Evolutionary conservation across 2,113 vertebrate species (phyloP), one percentile per base, ranked within the genome.

Genomic region (Apteryx owenii): DNA sequence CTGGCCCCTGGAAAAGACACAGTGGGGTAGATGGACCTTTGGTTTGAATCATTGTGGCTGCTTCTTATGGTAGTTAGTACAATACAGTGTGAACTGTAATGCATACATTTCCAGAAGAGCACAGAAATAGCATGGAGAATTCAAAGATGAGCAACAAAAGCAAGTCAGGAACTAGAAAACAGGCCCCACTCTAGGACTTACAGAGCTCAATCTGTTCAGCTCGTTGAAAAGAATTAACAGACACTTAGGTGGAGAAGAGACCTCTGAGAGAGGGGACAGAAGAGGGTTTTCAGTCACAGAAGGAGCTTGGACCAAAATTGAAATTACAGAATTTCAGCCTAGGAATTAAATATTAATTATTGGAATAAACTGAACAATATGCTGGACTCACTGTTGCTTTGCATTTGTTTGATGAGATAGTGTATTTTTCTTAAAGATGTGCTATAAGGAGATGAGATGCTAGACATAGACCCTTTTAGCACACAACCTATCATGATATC

Each of bases 71-170:
- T 31, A 31, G 16, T 58, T 18, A 94, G 81, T 50, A 94, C 87
- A 87, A 91, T 48, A 51, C 8, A 64, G 28, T 1, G 3, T 1
- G 6, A 95, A 94, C 38, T 95, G 77, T 54, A 91, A 54, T 18
- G 38, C 38, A 23, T 5, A 11, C 40, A 26, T 14, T 85, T 83
- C 54, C n/a, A 60, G 50, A 83, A 53, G 9, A 91, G 61, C 78
- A 77, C 1, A 14, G 81, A 89, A 91, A 82, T 8, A 94, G 66
- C 58, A 69, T 0, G 5, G 28, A 83, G 44, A 91, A 90, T 90
- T 90, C 85, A 29, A 83, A 65, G 46, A 93, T 31, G 58, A 89
- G 70, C 62, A 88, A 72, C 64, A 90, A 91, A 91, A 82, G 65
- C 58, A 91, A 95, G 53, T 9, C 58, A 85, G 68, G 60, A 84